These are phyloP conservation scores for Opisthograptis luteolata DNA, from an alignment of 2,888 invertebrate genomes.

Conservation along the genomic window DNA sequence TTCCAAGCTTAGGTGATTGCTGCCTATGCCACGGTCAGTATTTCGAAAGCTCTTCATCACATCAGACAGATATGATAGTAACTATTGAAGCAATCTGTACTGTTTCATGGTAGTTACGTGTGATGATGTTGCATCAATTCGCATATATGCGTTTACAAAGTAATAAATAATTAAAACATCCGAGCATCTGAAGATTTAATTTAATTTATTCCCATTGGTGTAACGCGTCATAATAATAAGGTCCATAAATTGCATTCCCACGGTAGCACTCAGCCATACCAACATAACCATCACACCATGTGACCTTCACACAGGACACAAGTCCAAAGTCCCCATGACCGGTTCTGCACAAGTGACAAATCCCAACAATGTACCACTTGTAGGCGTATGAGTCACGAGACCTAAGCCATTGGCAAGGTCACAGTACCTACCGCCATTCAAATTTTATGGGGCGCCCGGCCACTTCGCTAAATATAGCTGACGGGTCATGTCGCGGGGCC, in stretches of 20 bases:
- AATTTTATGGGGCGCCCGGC: conserved; percentile 44
- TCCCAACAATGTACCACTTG: conserved; percentile 38
- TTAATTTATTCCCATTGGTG: too few relatives aligned
- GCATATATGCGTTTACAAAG: too few relatives aligned
- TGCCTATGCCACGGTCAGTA: too few relatives aligned
- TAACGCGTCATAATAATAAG: too few relatives aligned
- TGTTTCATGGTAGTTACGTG: too few relatives aligned
- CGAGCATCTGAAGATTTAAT: too few relatives aligned
- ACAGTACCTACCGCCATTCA: conserved; percentile 51
- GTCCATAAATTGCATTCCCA: conserved; percentile 18
- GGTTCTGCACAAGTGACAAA: conserved; percentile 42
- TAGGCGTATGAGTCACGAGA: conserved; percentile 46
- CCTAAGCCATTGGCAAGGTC: conserved; percentile 46
- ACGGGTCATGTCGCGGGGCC: conserved; percentile 44
- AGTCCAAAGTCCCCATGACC: conserved; percentile 29
- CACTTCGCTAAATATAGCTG: conserved; percentile 48
- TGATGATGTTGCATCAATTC: too few relatives aligned
- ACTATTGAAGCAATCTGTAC: too few relatives aligned
- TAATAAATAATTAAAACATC: too few relatives aligned
- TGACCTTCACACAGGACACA: conserved; percentile 26
- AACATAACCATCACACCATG: conserved; percentile 23
- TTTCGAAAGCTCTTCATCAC: too few relatives aligned
- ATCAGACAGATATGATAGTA: too few relatives aligned
- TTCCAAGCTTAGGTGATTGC: too few relatives aligned
- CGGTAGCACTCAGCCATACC: background rate